Conservation (phyloP, 2,797 vertebrate species). For the Siniperca undulata region DNA sequence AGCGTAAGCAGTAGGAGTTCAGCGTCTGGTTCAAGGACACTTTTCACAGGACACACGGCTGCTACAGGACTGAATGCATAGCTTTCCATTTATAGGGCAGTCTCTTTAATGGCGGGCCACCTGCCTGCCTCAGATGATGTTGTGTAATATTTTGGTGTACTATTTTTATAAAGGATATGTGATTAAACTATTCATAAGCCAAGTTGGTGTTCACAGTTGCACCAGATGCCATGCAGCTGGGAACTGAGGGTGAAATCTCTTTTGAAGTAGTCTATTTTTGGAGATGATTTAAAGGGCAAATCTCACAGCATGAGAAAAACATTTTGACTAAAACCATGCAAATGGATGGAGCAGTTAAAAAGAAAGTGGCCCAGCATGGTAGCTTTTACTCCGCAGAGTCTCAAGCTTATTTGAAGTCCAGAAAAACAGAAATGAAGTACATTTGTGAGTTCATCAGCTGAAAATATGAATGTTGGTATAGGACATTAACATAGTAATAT, state of each 20-base stretch:
- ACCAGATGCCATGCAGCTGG: slow-evolving; percentile 25
- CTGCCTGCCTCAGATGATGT: slow-evolving; percentile 19
- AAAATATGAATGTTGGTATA: slow-evolving; percentile 1
- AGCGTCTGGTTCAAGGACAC: slow-evolving; percentile 51
- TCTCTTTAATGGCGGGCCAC: slow-evolving; percentile 21
- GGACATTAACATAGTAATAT: background rate
- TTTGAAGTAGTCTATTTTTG: slow-evolving; percentile 39
- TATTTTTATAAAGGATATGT: slow-evolving; percentile 7
- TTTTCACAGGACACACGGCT: slow-evolving; percentile 22
- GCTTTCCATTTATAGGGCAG: slow-evolving; percentile 25
- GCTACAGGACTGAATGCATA: slow-evolving; percentile 20
- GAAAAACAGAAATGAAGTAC: background rate
- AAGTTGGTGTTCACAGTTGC: slow-evolving; percentile 9
- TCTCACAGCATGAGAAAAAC: slow-evolving; percentile 25
- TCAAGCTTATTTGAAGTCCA: slow-evolving; percentile 11
- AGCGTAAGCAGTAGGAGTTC: slow-evolving; percentile 12
- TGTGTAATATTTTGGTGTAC: slow-evolving; percentile 3
- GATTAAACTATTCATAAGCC: slow-evolving; percentile 37
- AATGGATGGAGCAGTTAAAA: slow-evolving; percentile 33
- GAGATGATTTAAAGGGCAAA: slow-evolving; percentile 30
- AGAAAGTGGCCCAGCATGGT: background rate
- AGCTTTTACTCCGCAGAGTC: background rate
- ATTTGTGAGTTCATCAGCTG: background rate
- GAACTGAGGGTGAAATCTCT: slow-evolving; percentile 31
- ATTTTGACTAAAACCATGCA: slow-evolving; percentile 18